phyloP scores from a whole-genome alignment of 2,888 invertebrate genomes.

The Drosophila ustulata region DNA sequence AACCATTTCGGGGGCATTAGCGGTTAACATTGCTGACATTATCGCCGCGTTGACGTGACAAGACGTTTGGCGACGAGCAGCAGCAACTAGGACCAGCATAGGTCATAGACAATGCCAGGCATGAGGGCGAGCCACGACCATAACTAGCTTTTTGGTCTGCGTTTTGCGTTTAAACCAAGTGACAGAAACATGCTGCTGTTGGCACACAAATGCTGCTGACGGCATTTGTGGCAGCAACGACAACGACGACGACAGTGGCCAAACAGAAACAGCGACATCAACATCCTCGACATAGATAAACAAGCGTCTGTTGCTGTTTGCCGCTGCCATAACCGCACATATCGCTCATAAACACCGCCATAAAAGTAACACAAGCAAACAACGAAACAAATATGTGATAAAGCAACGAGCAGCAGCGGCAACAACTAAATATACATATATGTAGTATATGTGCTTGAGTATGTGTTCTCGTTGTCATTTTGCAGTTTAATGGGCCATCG shows the following conservation, averaged over 20 bases:
- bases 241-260: neutral
- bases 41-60: conserved; percentile 49
- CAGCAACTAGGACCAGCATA: neutral
- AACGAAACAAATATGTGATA: conserved; percentile 70
- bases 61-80: conserved; percentile 21
- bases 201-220: conserved; percentile 26
- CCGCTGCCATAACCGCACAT: conserved; percentile 64
- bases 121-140: conserved; percentile 44
- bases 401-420: conserved; percentile 38
- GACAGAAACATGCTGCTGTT: conserved; percentile 61
- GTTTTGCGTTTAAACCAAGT: conserved; percentile 56
- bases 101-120: neutral
- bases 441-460: neutral
- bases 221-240: conserved; percentile 20
- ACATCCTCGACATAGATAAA: conserved; percentile 63
- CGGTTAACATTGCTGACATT: conserved; percentile 53
- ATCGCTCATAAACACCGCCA: conserved; percentile 73
- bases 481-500: conserved; percentile 51
- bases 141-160: conserved; percentile 62
- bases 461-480: conserved; percentile 30
- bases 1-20: conserved; percentile 43
- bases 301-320: conserved; percentile 52
- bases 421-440: conserved; percentile 36
- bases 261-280: conserved; percentile 14
- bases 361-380: conserved; percentile 69